Base-by-base conservation (phyloP, 2,797 vertebrate species). In the Lagorchestes hirsutus region DNA sequence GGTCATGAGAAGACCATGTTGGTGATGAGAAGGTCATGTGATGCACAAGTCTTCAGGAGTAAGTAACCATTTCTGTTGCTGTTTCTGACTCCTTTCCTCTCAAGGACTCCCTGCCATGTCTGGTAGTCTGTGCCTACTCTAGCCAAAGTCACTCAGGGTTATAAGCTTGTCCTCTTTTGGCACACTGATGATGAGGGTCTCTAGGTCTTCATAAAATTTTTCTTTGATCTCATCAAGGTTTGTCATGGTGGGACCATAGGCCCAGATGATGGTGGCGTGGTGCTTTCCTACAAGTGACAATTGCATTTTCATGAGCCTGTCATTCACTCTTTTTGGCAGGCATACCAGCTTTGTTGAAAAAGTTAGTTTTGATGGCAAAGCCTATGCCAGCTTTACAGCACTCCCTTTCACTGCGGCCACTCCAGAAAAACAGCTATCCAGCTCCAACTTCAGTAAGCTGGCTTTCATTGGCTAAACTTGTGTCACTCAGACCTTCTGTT, bases 351-450 rank as follows among this genome's bases (percentile, higher is more conserved):
- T 24, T 82, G n/a, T 40, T 40, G 67, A 74, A 16, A 2, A 74
- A 16, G 40, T 82, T 82, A 82, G 18, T 24, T 82, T 22, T 40
- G n/a, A 82, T 22, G 22, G n/a, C 18, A 82, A 22, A 82, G 24
- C 2, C 58, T 24, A 40, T 0, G 0, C 8, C n/a, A 8, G 2
- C 1, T 46, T 40, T 4, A 9, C 2, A 3, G 14, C 28, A 3
- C 14, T 67, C 34, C 62, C 62, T 5, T 67, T 67, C 34, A n/a
- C 62, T n/a, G 14, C 0, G 8, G n/a, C 18, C 18, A 46, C 67
- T 40, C 18, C 2, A 24, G 67, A 40, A 10, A 82, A 82, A 24
- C 2, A 8, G 14, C 12, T 82, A 46, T 82, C 6, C 18, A 46
- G 18, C n/a, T 46, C n/a, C 2, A 2, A 46, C n/a, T 82, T 82